phyloP scores from a whole-genome alignment of 1,140 invertebrate species.

The Sarcophaga peregrina region DNA sequence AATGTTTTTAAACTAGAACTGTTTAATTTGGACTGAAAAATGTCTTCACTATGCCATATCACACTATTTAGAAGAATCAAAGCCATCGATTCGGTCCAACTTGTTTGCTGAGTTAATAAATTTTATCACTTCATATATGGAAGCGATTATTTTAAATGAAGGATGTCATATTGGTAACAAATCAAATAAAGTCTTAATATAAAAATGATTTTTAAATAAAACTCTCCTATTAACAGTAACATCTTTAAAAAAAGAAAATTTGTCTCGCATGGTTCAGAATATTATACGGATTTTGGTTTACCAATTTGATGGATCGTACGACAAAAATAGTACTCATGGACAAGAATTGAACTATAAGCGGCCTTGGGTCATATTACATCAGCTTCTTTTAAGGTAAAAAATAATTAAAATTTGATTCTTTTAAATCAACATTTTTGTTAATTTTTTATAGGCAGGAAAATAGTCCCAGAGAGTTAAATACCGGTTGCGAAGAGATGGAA shows the following conservation, averaged over 20 bases:
- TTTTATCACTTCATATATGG: slow-evolving; percentile 76
- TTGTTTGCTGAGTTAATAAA: slow-evolving; percentile 75
- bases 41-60: slow-evolving; percentile 75
- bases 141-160: slow-evolving; percentile 72
- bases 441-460: slow-evolving; percentile 43
- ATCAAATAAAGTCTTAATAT: not conserved
- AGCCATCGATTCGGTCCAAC: slow-evolving; percentile 69
- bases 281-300: slow-evolving; percentile 79
- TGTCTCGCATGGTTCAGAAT: slow-evolving; percentile 78
- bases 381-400: slow-evolving; percentile 72
- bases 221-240: not conserved
- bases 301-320: slow-evolving; percentile 74
- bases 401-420: not conserved
- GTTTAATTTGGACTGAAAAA: slow-evolving; percentile 80
- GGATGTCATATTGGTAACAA: not conserved
- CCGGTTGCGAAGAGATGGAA: slow-evolving; percentile 44
- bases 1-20: slow-evolving; percentile 71
- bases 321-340: slow-evolving; percentile 71
- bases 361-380: slow-evolving; percentile 88
- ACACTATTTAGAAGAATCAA: slow-evolving; percentile 69
- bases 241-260: slow-evolving; percentile 66
- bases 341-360: slow-evolving; percentile 78
- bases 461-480: slow-evolving; percentile 31
- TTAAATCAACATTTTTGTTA: not conserved
- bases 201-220: not conserved